A percentile compares a stretch with the other conserved stretches of the same genome.
These are phyloP conservation scores for Helarctos malayanus DNA, from an alignment of 2,797 vertebrate genomes.

Conservation along the genomic window DNA sequence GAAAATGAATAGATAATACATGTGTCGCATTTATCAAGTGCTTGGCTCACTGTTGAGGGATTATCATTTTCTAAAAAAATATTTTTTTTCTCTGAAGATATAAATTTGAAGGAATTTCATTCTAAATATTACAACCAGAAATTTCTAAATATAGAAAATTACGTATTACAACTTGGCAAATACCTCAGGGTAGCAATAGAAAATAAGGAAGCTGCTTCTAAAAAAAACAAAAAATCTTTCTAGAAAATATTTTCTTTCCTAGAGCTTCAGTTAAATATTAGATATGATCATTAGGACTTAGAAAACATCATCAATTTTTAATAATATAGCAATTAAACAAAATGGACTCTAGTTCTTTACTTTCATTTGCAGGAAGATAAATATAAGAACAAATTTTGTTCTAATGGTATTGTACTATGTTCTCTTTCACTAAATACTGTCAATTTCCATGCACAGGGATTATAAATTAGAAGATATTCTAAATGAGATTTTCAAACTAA, in stretches of 20 bases:
- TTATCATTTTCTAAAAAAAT: neutral
- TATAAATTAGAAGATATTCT: constrained; percentile 64
- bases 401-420: constrained; percentile 56
- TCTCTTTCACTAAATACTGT: constrained; percentile 70
- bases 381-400: constrained; percentile 68
- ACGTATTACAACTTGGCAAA: neutral
- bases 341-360: neutral
- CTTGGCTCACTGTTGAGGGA: neutral
- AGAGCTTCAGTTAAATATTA: neutral
- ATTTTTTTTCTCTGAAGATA: neutral
- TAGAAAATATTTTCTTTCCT: constrained; percentile 32
- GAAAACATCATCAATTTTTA: constrained; percentile 41
- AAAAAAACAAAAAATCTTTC: constrained; percentile 54
- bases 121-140: neutral
- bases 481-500: constrained; percentile 81
- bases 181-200: neutral
- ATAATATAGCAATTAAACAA: constrained; percentile 29
- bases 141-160: constrained; percentile 50
- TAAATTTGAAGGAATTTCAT: constrained; percentile 49
- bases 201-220: constrained; percentile 43
- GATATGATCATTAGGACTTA: constrained; percentile 9
- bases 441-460: constrained; percentile 16
- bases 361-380: constrained; percentile 76
- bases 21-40: neutral
- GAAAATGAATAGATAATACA: neutral